Percentiles rank a stretch among this genome's conserved stretches.
Conservation (phyloP, 1,140 invertebrate genomes). For the Tetramorium parvispinum region DNA sequence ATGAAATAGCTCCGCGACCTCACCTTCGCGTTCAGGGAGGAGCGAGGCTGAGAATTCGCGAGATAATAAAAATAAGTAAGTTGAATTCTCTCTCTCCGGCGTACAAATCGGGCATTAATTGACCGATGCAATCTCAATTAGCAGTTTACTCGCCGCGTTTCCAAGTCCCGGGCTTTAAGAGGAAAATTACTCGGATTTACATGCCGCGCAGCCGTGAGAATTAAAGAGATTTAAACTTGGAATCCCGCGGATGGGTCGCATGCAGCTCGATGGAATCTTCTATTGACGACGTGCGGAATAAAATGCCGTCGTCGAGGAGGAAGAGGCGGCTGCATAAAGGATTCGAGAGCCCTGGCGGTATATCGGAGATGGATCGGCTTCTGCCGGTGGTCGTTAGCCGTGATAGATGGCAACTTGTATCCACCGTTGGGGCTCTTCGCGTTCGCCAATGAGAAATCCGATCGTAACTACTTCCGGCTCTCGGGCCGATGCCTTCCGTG, state of each 20-base stretch:
- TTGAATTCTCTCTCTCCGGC: background rate
- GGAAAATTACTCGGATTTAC: background rate
- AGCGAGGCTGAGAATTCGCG: background rate
- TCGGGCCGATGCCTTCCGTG: constrained; percentile 63
- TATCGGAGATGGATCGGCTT: constrained; percentile 72
- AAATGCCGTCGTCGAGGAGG: constrained; percentile 1
- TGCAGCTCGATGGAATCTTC: background rate
- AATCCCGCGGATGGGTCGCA: background rate
- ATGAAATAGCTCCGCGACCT: background rate
- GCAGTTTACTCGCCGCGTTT: background rate
- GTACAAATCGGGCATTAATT: background rate
- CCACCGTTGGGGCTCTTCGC: constrained; percentile 41
- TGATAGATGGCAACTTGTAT: constrained; percentile 75
- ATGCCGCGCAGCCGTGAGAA: background rate
- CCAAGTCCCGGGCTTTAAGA: background rate
- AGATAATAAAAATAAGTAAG: background rate
- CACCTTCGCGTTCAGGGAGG: no score
- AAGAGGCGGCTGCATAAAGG: constrained; percentile 44
- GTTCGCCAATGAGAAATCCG: constrained; percentile 74
- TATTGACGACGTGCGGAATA: constrained; percentile 17
- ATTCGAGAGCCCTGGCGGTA: constrained; percentile 50
- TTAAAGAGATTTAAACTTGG: background rate
- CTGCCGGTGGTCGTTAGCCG: constrained; percentile 71
- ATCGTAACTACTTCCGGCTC: constrained; percentile 79
- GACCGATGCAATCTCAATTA: background rate